Conservation (phyloP, 2,888 invertebrate genomes). For the Campoletis raptor region DNA sequence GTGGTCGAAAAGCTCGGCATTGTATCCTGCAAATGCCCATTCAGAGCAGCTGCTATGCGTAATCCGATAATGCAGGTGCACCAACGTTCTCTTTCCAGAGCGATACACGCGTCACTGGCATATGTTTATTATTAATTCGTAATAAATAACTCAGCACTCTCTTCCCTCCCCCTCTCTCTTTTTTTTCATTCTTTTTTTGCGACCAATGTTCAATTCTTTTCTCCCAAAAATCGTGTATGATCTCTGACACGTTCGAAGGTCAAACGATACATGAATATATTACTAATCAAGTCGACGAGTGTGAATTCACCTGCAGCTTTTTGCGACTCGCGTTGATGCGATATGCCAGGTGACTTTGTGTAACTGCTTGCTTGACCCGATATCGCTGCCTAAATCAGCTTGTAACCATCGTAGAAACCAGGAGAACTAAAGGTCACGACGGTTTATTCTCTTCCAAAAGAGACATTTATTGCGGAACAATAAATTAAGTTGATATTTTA, state of each 20-base stretch:
- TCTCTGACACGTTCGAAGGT: conserved; percentile 50
- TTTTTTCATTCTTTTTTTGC: conserved; percentile 5
- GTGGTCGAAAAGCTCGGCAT: conserved; percentile 52
- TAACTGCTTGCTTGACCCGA: not conserved
- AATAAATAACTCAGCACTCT: conserved; percentile 53
- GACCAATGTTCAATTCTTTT: conserved; percentile 16
- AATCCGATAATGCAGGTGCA: conserved; percentile 80
- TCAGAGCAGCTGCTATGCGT: conserved; percentile 75
- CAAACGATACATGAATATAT: conserved; percentile 51
- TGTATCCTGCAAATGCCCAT: conserved; percentile 37
- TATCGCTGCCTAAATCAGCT: conserved; percentile 27
- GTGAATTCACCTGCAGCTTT: conserved; percentile 61
- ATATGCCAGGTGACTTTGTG: conserved; percentile 44
- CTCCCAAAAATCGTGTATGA: conserved; percentile 14
- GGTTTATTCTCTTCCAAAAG: conserved; percentile 1
- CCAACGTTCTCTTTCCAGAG: conserved; percentile 56
- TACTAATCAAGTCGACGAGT: conserved; percentile 49
- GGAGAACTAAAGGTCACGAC: conserved; percentile 12
- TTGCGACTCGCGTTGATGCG: conserved; percentile 31
- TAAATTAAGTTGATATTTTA: conserved; percentile 4
- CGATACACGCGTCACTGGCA: conserved; percentile 72
- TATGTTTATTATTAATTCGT: conserved; percentile 70
- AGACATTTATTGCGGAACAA: conserved; percentile 32
- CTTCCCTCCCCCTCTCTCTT: not conserved
- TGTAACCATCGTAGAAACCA: conserved; percentile 3